Evolutionary conservation across 2,888 invertebrate species (phyloP), one percentile per base, ranked within the genome.

Genomic region (Mesochorus sp.): DNA sequence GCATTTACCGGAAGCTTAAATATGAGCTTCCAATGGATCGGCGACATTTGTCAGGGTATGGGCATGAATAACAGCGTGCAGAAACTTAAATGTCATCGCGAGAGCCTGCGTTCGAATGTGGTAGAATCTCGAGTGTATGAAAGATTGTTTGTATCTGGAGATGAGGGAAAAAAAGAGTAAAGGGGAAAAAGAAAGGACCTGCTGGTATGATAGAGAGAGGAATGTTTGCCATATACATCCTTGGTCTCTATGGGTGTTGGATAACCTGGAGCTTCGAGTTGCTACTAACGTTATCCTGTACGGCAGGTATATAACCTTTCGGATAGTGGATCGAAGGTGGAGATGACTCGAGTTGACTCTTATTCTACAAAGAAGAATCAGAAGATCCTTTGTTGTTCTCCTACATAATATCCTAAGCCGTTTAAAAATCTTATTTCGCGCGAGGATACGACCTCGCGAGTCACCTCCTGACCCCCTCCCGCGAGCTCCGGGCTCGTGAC

Each of bases 21-120:
- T n/a, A n/a, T n/a, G n/a, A n/a, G n/a, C n/a, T n/a, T n/a, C n/a
- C n/a, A n/a, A n/a, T 37, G 37, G 8, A 6, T 6, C 2, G 3
- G 37, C 8, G 2, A 37, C 12, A 37, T 2, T 51, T 24, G 66
- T 28, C 12, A n/a, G 17, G 21, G 66, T 51, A 59, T 61, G n/a
- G 42, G 49, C 42, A 42, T 44, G 49, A 42, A 53, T 3, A 42
- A 66, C 66, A 34, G 17, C 55, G 21, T 53, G 10, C 8, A 66
- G 21, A 14, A 26, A 53, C 10, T 42, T 26, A 72, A 76, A 76
- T 76, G 76, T 76, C 76, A 76, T 61, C 59, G n/a, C n/a, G n/a
- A n/a, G 59, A 47, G 19, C 2, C 28, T 24, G n/a, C 24, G n/a
- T 24, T 39, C 39, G 21, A 1, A n/a, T 2, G 28, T n/a, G 34